Evolutionary conservation across 2,113 vertebrate species (phyloP).

Genomic region (Neolamprologus falcicula): DNA sequence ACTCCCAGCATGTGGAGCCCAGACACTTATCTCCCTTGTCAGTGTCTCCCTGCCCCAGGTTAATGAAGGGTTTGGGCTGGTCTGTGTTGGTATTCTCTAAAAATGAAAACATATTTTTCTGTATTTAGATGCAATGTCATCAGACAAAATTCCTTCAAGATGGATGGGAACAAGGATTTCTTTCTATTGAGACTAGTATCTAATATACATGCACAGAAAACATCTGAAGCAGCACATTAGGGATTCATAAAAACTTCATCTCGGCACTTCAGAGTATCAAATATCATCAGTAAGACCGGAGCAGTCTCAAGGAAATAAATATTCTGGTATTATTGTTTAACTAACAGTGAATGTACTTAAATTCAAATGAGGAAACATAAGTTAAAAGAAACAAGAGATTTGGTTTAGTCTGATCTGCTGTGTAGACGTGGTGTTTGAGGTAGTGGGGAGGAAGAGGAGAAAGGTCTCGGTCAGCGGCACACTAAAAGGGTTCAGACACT

Average conservation of each 20-base stretch:
- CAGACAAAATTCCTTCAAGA: background rate
- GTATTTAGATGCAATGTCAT: background rate
- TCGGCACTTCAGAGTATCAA: background rate
- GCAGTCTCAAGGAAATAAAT: background rate
- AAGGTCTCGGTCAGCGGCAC: slow-evolving; percentile 2
- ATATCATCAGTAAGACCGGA: background rate
- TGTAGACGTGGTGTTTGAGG: background rate
- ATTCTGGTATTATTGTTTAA: background rate
- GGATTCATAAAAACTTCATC: background rate
- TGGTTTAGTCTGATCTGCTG: background rate
- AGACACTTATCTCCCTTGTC: slow-evolving; percentile 39
- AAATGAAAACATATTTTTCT: background rate
- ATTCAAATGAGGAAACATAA: background rate
- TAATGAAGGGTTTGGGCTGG: background rate
- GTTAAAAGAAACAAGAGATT: background rate
- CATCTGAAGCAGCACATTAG: background rate
- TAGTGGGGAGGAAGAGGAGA: background rate
- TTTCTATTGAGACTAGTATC: background rate
- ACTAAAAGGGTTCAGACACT: slow-evolving; percentile 49
- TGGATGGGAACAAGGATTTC: background rate
- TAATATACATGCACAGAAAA: background rate
- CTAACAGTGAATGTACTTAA: background rate
- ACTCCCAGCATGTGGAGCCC: slow-evolving; percentile 47
- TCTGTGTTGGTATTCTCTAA: background rate
- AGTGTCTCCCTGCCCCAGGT: background rate